Base-by-base conservation (phyloP, 2,888 invertebrate species). In the Hydrotaea cyrtoneurina region DNA sequence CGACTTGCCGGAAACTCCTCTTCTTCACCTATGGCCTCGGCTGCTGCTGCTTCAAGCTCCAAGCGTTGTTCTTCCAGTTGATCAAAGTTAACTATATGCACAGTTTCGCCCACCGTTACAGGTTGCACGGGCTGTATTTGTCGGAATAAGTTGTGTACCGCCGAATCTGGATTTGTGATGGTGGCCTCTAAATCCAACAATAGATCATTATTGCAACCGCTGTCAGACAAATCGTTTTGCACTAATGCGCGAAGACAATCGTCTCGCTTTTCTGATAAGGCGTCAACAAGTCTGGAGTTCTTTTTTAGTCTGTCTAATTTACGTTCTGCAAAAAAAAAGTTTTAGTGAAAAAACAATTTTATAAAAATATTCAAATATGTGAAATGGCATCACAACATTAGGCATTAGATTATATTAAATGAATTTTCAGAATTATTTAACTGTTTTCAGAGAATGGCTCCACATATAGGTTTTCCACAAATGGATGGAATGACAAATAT, bases 1-100 rank as follows among this genome's bases (percentile, higher is more conserved):
- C 82, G 86, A 39, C 82, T 86, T 26, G 86, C 86, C 53, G 85
- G 85, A 11, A 75, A 78, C 71, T 83, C 80, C 10, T 64, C 69
- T 53, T 80, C 79, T 53, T 77, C 59, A 31, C 62, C 82, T 50
- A 74, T 57, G 19, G 75, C 78, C 50, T 77, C 55, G 43, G 66
- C 82, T 57, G 75, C 62, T 23, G 76, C 75, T 13, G 87, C 87
- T 59, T 89, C 88, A 57, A 39, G 46, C 36, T 83, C 62, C n/a
- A 79, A 26, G 21, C 87, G 86, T 72, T 90, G 89, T n/a, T 90
- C 88, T 26, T 91, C 90, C 43, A 94, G 88, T 74, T 93, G 93
- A 89, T 94, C 94, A 93, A 93, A 93, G 57, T 94, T 92, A 0
- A 94, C 91, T 76, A 94, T 92, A 79, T 93, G 92, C 0, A 94